Conservation (phyloP, 2,888 invertebrate genomes). For the Orthosia gothica region DNA sequence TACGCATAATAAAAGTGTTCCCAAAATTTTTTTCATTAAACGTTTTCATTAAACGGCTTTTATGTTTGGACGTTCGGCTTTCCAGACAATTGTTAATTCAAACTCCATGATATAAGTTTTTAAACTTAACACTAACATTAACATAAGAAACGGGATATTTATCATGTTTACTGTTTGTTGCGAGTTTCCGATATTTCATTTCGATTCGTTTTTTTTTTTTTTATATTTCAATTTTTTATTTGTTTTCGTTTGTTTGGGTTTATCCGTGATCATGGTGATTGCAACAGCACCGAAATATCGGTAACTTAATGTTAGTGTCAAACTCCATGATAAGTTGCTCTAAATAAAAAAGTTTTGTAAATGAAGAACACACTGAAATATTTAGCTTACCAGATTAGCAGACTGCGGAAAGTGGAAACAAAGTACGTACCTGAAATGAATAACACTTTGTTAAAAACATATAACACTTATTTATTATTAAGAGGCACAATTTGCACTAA, state of each 20-base stretch:
- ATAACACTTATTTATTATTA: conserved; percentile 2
- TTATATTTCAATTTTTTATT: too few species aligned
- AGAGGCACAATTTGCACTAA: conserved; percentile 25
- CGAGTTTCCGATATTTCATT: too few species aligned
- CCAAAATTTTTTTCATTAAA: too few species aligned
- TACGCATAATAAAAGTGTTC: too few species aligned
- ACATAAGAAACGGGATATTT: too few species aligned
- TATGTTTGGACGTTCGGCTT: background rate
- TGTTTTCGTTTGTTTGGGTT: too few species aligned
- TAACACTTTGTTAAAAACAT: conserved; percentile 36
- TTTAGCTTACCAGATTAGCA: conserved; percentile 45
- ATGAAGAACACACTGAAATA: background rate
- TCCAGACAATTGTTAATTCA: background rate
- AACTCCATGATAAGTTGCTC: background rate
- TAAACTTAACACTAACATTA: too few species aligned
- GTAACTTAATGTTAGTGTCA: too few species aligned
- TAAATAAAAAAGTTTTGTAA: background rate
- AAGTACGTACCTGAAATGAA: conserved; percentile 82
- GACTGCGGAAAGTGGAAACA: conserved; percentile 1
- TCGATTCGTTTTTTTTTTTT: too few species aligned
- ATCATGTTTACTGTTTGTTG: too few species aligned
- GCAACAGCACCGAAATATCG: too few species aligned
- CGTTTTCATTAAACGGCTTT: conserved; percentile 4
- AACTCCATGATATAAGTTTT: background rate
- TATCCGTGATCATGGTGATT: too few species aligned